Evolutionary conservation across 2,888 invertebrate genomes (phyloP).

Genomic region (Aquatica leii): DNA sequence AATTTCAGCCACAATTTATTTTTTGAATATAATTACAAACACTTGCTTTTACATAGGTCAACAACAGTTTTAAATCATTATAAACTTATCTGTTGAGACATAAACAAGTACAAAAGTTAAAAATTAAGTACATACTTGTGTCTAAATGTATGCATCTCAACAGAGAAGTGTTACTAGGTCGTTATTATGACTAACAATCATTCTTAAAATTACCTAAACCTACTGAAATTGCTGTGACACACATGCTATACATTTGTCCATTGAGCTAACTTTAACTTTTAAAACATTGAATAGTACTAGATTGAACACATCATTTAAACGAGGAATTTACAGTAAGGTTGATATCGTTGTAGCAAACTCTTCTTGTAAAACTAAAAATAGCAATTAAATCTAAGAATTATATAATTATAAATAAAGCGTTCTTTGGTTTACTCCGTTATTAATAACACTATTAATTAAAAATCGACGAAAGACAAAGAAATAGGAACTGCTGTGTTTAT

Average conservation of each 20-base stretch:
- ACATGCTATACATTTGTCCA: slow-evolving; percentile 24
- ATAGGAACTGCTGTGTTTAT: slow-evolving; percentile 17
- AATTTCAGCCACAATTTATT: slow-evolving; percentile 51
- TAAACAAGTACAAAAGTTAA: not conserved
- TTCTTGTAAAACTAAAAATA: not conserved
- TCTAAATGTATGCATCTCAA: slow-evolving; percentile 35
- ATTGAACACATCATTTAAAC: slow-evolving; percentile 25
- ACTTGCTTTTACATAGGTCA: slow-evolving; percentile 45
- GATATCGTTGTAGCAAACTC: slow-evolving; percentile 9
- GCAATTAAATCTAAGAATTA: slow-evolving; percentile 2
- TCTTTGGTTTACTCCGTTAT: slow-evolving; percentile 28
- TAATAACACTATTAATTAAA: slow-evolving; percentile 16
- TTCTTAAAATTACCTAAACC: slow-evolving; percentile 42
- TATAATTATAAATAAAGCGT: slow-evolving; percentile 25
- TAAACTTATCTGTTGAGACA: slow-evolving; percentile 35
- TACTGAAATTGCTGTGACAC: slow-evolving; percentile 23
- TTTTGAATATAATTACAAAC: slow-evolving; percentile 47
- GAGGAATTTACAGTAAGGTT: slow-evolving; percentile 11
- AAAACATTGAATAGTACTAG: slow-evolving; percentile 25
- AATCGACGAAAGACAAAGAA: slow-evolving; percentile 15
- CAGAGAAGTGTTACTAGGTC: slow-evolving; percentile 51
- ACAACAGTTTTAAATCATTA: slow-evolving; percentile 37
- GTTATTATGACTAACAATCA: slow-evolving; percentile 47
- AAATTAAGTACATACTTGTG: not conserved
- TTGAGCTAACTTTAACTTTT: slow-evolving; percentile 24